Evolutionary conservation across 2,888 invertebrate species (phyloP).

Genomic region (Noctua janthina): DNA sequence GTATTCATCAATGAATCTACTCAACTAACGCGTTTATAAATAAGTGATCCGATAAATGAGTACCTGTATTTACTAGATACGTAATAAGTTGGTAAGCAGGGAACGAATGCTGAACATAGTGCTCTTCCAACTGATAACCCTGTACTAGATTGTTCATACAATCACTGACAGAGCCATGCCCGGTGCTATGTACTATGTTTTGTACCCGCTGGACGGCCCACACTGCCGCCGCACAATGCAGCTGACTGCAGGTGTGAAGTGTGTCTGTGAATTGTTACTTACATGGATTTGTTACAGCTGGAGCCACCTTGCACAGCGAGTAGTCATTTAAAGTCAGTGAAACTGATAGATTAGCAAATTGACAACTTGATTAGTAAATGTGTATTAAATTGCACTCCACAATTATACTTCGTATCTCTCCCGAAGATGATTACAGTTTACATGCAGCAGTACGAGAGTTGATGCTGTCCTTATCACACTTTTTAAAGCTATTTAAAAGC

Average conservation of each 20-base stretch:
- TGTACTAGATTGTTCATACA: not conserved
- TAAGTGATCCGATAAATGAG: not conserved
- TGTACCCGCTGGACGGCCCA: not conserved
- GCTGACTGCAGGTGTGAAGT: not conserved
- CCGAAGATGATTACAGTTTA: too few species aligned
- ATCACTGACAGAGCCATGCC: not conserved
- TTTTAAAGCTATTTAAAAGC: too few species aligned
- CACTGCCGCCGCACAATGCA: not conserved
- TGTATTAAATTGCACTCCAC: not conserved
- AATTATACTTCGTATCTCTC: too few species aligned
- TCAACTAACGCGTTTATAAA: not conserved
- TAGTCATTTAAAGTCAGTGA: not conserved
- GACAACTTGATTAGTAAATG: not conserved
- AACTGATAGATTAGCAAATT: not conserved
- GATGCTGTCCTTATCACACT: too few species aligned
- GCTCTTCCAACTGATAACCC: not conserved
- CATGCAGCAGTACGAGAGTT: too few species aligned
- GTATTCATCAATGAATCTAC: not conserved
- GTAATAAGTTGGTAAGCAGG: not conserved
- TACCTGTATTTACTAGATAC: not conserved
- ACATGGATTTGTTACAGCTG: not conserved
- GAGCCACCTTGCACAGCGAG: not conserved
- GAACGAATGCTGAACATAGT: not conserved
- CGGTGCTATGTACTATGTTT: too few species aligned
- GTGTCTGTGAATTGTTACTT: not conserved